Percentiles rank a stretch among this genome's conserved stretches.
phyloP scores from a whole-genome alignment of 2,888 invertebrate species.

The Junonia oenone region DNA sequence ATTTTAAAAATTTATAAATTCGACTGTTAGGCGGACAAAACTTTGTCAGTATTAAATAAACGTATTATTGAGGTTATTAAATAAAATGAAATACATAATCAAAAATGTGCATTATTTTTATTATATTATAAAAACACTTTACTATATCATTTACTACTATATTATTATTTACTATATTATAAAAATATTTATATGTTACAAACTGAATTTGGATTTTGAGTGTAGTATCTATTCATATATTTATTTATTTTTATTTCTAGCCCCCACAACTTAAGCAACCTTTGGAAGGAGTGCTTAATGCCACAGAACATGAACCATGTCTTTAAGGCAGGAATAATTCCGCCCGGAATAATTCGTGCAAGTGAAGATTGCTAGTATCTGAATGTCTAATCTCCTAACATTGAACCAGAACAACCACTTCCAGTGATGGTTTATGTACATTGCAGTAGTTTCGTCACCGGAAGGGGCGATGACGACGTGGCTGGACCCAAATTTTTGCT shows the following conservation, averaged over 20 bases:
- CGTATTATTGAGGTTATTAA: no score
- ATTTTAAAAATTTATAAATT: no score
- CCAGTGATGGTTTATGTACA: slow-evolving; percentile 45
- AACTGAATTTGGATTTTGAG: no score
- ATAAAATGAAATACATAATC: no score
- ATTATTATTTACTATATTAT: no score
- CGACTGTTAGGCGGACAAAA: no score
- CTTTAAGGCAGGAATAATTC: not conserved
- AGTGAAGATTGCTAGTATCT: not conserved
- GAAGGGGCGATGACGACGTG: slow-evolving; percentile 42
- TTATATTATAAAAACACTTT: no score
- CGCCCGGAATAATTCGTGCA: not conserved
- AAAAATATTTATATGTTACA: no score
- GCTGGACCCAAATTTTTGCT: slow-evolving; percentile 61
- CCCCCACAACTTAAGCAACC: not conserved
- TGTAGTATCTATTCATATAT: no score
- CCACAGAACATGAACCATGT: not conserved
- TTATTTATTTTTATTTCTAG: not conserved
- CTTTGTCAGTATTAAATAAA: no score
- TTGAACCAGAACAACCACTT: slow-evolving; percentile 21
- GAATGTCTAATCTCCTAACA: not conserved
- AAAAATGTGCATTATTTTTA: no score
- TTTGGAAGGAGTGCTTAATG: not conserved
- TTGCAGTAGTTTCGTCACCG: slow-evolving; percentile 40
- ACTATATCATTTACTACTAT: no score